These are phyloP conservation scores for Tapera naevia DNA, from an alignment of 2,797 vertebrate species.

Conservation along the genomic window DNA sequence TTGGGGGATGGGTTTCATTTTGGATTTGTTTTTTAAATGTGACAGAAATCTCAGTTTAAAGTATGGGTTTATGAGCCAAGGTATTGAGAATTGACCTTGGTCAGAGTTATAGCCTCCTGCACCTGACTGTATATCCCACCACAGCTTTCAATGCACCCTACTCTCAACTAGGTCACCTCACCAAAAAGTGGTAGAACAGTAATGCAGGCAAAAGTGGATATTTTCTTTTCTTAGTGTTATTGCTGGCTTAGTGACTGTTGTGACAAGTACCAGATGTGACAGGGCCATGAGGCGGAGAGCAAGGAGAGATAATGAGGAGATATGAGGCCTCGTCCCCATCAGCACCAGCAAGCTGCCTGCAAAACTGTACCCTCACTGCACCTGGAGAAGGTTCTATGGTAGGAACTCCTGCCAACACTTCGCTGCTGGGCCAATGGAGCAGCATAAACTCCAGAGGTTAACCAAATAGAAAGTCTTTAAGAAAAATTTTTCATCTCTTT, in stretches of 20 bases:
- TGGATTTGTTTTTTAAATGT: background rate
- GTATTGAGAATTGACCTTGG: background rate
- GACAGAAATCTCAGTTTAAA: background rate
- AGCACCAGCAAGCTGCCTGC: background rate
- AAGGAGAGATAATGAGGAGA: background rate
- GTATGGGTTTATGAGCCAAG: background rate
- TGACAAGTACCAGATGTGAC: background rate
- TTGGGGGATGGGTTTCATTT: rapidly evolving
- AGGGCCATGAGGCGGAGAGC: background rate
- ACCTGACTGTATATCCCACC: background rate
- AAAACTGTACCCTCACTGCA: background rate
- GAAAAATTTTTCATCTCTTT: background rate
- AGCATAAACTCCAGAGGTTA: rapidly evolving
- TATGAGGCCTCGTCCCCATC: background rate
- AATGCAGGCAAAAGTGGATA: background rate
- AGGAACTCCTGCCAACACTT: background rate
- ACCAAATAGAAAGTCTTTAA: background rate
- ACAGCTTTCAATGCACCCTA: background rate
- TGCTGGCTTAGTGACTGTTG: background rate
- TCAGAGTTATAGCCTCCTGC: background rate
- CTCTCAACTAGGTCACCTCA: background rate
- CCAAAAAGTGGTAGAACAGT: background rate
- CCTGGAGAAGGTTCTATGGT: background rate
- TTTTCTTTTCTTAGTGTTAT: background rate
- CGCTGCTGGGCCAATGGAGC: rapidly evolving